Conservation (phyloP, 2,113 vertebrate species). For the Petromus typicus region DNA sequence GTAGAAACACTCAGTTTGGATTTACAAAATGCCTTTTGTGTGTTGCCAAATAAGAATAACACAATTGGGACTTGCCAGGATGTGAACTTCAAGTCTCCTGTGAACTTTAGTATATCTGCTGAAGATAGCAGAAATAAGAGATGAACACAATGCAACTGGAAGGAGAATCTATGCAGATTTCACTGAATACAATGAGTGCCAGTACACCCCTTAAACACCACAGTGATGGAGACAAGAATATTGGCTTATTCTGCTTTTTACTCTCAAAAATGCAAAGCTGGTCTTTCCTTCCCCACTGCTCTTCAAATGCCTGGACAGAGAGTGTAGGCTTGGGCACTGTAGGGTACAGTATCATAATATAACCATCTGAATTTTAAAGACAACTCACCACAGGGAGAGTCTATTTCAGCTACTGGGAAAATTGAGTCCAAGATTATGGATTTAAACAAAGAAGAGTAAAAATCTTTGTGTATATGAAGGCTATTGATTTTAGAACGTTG, state of each 20-base stretch:
- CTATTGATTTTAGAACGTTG: too few relatives aligned
- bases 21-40: conserved; percentile 37
- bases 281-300: background rate
- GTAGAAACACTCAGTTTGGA: conserved; percentile 23
- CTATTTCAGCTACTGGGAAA: conserved; percentile 13
- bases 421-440: background rate
- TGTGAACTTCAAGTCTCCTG: background rate
- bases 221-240: background rate
- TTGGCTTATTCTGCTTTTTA: background rate
- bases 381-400: background rate
- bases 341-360: background rate
- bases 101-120: background rate
- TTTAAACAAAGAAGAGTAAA: background rate
- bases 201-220: background rate
- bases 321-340: background rate
- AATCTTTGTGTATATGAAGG: too few relatives aligned
- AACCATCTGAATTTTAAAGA: background rate
- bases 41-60: conserved; percentile 46
- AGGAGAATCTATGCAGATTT: background rate
- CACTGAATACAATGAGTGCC: background rate
- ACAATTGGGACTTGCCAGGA: background rate
- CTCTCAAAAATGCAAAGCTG: background rate
- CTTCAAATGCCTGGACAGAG: background rate
- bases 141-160: conserved; percentile 7
- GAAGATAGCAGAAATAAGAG: background rate